Percentiles rank a stretch among this genome's conserved stretches.
Conservation (phyloP, 2,888 invertebrate genomes). For the Machimus rusticus region DNA sequence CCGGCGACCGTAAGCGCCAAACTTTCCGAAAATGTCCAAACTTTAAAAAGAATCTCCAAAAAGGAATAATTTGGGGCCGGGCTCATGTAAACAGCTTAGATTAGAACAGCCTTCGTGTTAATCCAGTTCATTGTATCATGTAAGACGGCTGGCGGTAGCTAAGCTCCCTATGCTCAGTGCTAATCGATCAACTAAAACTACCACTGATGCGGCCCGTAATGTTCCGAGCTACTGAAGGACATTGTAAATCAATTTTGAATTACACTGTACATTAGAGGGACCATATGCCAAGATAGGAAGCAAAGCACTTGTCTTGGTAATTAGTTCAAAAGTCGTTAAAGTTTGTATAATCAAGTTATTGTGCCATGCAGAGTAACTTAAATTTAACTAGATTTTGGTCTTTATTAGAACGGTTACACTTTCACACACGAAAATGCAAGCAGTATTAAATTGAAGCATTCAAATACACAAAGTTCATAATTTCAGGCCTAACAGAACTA, state of each 20-base stretch:
- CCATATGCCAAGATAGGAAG: neutral
- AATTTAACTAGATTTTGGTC: neutral
- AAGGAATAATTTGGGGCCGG: neutral
- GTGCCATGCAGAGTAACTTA: neutral
- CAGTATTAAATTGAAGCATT: neutral
- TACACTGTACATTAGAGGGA: neutral
- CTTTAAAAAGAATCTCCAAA: neutral
- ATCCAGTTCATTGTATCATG: neutral
- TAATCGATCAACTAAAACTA: neutral
- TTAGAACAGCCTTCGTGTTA: neutral
- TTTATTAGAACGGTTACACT: neutral
- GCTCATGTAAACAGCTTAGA: neutral
- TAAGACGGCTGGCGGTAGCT: neutral
- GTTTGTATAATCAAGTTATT: neutral
- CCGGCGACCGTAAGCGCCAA: neutral
- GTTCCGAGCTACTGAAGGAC: neutral
- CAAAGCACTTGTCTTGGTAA: neutral
- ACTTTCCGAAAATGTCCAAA: neutral
- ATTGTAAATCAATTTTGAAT: neutral
- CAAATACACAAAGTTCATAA: too few species aligned
- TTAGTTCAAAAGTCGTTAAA: neutral
- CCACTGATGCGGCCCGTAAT: neutral
- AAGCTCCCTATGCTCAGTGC: neutral
- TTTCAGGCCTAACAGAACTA: too few species aligned
- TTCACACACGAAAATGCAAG: neutral